Evolutionary conservation across 1,140 invertebrate species (phyloP), one percentile per base, ranked within the genome.

Genomic region (Daktulosphaira vitifoliae): DNA sequence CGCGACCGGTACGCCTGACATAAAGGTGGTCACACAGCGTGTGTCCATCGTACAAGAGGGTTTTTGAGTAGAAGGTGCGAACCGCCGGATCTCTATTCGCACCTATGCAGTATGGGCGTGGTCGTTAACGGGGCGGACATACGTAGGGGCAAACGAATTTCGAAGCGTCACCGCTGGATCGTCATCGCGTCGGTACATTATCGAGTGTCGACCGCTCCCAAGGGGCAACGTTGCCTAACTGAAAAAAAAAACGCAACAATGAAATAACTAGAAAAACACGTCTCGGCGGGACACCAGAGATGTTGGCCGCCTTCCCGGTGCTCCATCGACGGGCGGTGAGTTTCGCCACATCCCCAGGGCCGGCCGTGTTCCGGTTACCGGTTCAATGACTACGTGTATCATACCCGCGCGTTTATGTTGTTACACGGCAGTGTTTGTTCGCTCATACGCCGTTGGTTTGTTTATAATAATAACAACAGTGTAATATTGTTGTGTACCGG

Each of bases 31-130:
- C 22, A 39, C 56, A 48, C 56, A 62, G 56, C 56, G 42, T 62
- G 56, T 48, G 56, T 56, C 53, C 42, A 29, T 59, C 22, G 42
- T 46, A 2, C 23, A 25, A 11, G 33, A 1, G n/a, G 6, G 49
- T 5, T 33, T 13, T 18, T 25, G 42, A 25, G 54, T 8, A 25
- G 52, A 18, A 38, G 38, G 38, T 9, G 38, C 23, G 42, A 22
- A 62, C 56, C 56, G 56, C 46, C 46, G 56, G 42, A 62, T 62
- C 39, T 62, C 44, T n/a, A 46, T 62, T 62, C 56, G 56, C 56
- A 48, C 56, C 56, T 62, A n/a, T 25, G 18, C 56, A 25, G 39
- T 44, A 44, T 16, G n/a, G 39, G 56, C 11, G 26, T 8, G 15
- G 16, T 46, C 39, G 29, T 33, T 11, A 33, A 33, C 29, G 29